Base-by-base conservation (phyloP, 2,888 invertebrate genomes). In the Eupithecia exiguata region DNA sequence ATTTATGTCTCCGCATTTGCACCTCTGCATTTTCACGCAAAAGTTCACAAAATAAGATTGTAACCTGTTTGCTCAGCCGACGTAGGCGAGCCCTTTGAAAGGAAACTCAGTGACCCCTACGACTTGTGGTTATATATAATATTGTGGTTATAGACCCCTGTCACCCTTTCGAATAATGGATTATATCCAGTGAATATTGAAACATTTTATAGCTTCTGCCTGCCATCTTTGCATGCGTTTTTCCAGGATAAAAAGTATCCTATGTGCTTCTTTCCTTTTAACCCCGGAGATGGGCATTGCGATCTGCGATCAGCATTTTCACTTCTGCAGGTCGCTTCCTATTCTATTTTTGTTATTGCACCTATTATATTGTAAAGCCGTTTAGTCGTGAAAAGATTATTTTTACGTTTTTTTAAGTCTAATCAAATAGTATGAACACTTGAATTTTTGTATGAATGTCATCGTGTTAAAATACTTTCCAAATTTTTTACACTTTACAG, bases 41-140 rank as follows among this genome's bases (percentile, higher is more conserved):
- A 38, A 69, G 30, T 43, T 21, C 12, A 40, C 38, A 70, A 38
- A 16, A 25, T 66, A 58, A 21, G 21, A 40, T 66, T n/a, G 46
- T 46, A 12, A 58, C 40, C 21, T 49, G 40, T 74, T 71, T 69
- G 40, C 58, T 30, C 36, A 36, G 16, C 62, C 69, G 43, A 38
- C 61, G 71, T 69, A 67, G 63, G 69, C 30, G 46, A 14, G 7
- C 35, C 16, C 70, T 69, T 75, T 70, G 69, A 61, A 53, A 46
- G 67, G 40, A 63, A 71, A 66, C 49, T 61, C 75, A 75, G 53
- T 75, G 72, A 72, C 69, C 74, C 70, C 30, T 69, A 25, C 30
- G 62, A n/a, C 43, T 43, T 71, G 58, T 30, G 67, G 69, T 49
- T 67, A 63, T 69, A 70, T 67, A 75, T n/a, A n/a, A n/a, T n/a